A percentile compares a stretch with the other conserved stretches of the same genome.
phyloP scores from a whole-genome alignment of 2,888 invertebrate genomes.

The Drosophila planitibia region DNA sequence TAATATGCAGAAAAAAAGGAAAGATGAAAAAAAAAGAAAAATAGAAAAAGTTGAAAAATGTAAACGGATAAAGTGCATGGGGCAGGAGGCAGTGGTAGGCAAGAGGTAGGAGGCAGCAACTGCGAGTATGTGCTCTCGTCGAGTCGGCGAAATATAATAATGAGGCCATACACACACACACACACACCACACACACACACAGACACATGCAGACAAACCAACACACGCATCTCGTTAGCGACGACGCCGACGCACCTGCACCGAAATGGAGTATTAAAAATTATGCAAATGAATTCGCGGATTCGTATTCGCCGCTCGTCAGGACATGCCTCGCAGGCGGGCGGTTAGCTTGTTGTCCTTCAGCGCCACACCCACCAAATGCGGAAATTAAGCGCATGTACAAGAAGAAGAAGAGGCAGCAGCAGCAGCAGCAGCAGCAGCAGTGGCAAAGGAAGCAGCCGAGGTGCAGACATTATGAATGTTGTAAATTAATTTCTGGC shows the following conservation, averaged over 20 bases:
- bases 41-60: conserved; percentile 40
- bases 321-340: conserved; percentile 35
- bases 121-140: conserved; percentile 61
- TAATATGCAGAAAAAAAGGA: conserved; percentile 44
- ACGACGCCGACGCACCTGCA: conserved; percentile 67
- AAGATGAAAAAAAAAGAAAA: conserved; percentile 19
- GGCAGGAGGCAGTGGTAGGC: not conserved
- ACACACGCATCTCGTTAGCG: conserved; percentile 59
- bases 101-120: conserved; percentile 1
- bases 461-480: conserved; percentile 72
- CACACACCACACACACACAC: conserved; percentile 20
- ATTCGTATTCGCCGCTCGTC: conserved; percentile 69
- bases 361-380: conserved; percentile 66
- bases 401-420: conserved; percentile 30
- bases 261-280: conserved; percentile 85
- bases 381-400: conserved; percentile 76
- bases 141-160: conserved; percentile 76
- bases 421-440: conserved; percentile 11
- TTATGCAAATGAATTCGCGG: conserved; percentile 85
- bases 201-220: not conserved
- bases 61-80: conserved; percentile 54
- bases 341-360: conserved; percentile 59
- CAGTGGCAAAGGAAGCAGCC: conserved; percentile 11
- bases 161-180: conserved; percentile 66
- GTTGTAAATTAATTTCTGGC: conserved; percentile 75